Percentiles rank a stretch among this genome's conserved stretches.
Conservation (phyloP, 2,113 vertebrate species). For the Ornithorhynchus anatinus region DNA sequence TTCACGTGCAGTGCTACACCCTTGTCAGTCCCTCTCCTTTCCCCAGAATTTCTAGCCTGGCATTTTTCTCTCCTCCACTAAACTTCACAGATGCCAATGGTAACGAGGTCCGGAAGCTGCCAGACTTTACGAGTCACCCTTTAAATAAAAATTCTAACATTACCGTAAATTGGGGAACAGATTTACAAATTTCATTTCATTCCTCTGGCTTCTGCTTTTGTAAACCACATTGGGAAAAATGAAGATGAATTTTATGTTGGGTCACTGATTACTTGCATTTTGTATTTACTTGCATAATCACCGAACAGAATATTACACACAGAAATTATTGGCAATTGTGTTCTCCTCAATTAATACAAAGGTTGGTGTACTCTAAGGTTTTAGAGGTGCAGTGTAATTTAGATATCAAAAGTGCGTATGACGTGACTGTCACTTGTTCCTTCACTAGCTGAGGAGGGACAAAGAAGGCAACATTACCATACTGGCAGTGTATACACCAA, state of each 20-base stretch:
- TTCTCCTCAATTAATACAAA: constrained; percentile 24
- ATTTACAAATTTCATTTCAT: too few relatives aligned
- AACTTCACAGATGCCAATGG: too few relatives aligned
- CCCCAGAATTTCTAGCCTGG: too few relatives aligned
- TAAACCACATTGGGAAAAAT: constrained; percentile 18
- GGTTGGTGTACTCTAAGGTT: constrained; percentile 60
- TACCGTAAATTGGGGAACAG: too few relatives aligned
- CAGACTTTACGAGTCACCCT: too few relatives aligned
- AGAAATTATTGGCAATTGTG: constrained; percentile 52
- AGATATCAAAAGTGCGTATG: constrained; percentile 50
- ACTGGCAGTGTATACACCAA: constrained; percentile 43
- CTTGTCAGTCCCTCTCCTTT: too few relatives aligned
- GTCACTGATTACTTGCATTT: constrained; percentile 52
- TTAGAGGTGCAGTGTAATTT: constrained; percentile 47
- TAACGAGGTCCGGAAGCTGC: too few relatives aligned
- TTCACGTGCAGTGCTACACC: too few relatives aligned
- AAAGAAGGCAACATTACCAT: constrained; percentile 25
- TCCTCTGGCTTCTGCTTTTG: too few relatives aligned
- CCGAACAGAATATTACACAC: constrained; percentile 48
- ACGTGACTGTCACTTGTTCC: constrained; percentile 46
- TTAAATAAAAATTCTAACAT: too few relatives aligned
- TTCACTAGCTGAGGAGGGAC: constrained; percentile 30
- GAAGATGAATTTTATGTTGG: constrained; percentile 46
- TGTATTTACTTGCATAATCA: constrained; percentile 61
- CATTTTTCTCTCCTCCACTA: too few relatives aligned